Conservation (phyloP, 2,113 vertebrate species). For the Picathartes gymnocephalus region DNA sequence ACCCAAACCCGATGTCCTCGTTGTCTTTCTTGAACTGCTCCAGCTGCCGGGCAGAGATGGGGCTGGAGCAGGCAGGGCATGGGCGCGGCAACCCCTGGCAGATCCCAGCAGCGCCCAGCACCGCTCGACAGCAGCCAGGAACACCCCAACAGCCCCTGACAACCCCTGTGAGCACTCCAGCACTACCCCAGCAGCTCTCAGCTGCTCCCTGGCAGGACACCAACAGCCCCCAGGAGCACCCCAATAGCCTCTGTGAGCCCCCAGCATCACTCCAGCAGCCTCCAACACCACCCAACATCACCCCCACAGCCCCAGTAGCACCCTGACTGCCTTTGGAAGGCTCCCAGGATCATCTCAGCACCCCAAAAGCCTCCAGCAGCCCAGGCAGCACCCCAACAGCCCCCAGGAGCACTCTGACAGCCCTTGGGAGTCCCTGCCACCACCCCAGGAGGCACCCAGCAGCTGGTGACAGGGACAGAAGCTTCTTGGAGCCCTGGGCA, state of each 20-base stretch:
- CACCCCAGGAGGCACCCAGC: neutral
- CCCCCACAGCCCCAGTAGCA: neutral
- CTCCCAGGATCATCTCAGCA: neutral
- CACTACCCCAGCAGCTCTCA: neutral
- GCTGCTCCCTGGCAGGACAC: neutral
- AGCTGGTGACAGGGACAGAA: neutral
- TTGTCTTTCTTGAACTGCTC: conserved; percentile 80
- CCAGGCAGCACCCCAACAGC: neutral
- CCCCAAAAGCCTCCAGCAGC: neutral
- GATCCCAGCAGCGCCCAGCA: neutral
- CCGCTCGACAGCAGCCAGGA: neutral
- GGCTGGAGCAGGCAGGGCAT: neutral
- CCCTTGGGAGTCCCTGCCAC: neutral
- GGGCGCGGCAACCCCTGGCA: neutral
- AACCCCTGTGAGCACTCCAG: neutral
- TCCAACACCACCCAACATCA: neutral
- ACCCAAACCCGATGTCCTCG: conserved; percentile 65
- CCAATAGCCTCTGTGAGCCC: neutral
- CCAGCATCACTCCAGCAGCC: neutral
- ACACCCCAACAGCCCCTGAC: neutral
- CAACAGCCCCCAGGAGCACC: neutral
- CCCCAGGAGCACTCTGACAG: neutral
- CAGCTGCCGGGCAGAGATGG: conserved; percentile 67
- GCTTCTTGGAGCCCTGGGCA: neutral
- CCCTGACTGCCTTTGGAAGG: neutral